Evolutionary conservation across 2,113 vertebrate species (phyloP).

Genomic region (Pyxicephalus adspersus): DNA sequence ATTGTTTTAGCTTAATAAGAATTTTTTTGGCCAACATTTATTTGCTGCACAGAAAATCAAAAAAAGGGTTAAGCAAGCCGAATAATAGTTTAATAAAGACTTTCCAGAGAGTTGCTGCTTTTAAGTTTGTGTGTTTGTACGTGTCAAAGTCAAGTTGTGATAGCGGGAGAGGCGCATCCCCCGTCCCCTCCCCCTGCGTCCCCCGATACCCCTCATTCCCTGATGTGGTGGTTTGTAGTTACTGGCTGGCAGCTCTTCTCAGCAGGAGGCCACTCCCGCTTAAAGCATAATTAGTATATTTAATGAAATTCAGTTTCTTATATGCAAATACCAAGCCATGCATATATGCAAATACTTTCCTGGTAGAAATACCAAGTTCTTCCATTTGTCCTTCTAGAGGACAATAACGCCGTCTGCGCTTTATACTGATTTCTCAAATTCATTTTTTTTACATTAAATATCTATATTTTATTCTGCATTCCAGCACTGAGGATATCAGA

Average conservation of each 20-base stretch:
- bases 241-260: constrained; percentile 16
- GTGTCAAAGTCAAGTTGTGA: constrained; percentile 3
- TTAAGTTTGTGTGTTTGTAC: constrained; percentile 13
- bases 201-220: constrained; percentile 7
- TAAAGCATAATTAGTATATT: constrained; percentile 32
- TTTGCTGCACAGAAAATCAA: neutral
- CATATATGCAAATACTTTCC: constrained; percentile 32
- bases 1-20: neutral
- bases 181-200: neutral
- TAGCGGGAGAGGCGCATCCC: neutral
- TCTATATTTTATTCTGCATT: neutral
- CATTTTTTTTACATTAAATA: neutral
- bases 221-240: neutral
- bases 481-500: neutral
- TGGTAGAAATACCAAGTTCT: neutral
- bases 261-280: constrained; percentile 21
- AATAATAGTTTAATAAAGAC: constrained; percentile 13
- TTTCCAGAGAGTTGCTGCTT: neutral
- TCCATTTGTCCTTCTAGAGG: constrained; percentile 7
- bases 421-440: neutral
- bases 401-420: neutral
- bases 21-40: neutral
- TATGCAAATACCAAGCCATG: constrained; percentile 26
- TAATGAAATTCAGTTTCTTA: constrained; percentile 38
- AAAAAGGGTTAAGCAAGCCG: neutral